Evolutionary conservation across 1,140 invertebrate genomes (phyloP).

Genomic region (Leptonema lineaticorne): DNA sequence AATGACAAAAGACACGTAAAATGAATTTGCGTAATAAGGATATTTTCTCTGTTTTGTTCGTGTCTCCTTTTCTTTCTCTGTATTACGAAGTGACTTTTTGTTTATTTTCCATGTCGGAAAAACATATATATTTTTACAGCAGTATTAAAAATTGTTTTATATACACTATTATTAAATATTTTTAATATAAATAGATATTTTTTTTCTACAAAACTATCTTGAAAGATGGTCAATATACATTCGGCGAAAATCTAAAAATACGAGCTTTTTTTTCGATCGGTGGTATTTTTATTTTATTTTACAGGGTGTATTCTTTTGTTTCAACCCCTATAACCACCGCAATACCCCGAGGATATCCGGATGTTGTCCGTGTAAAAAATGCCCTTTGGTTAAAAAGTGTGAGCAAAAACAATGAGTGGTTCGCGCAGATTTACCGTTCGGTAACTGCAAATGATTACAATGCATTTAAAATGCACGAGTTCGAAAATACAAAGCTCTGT

Average conservation of each 20-base stretch:
- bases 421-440: conserved; percentile 4
- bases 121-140: too few species aligned
- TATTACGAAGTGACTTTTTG: conserved; percentile 8
- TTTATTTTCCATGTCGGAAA: too few species aligned
- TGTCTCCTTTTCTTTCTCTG: background rate
- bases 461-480: too few species aligned
- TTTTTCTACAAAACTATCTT: too few species aligned
- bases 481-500: too few species aligned
- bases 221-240: too few species aligned
- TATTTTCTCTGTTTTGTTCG: background rate
- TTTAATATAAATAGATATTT: too few species aligned
- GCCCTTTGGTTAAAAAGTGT: background rate
- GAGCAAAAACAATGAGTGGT: background rate
- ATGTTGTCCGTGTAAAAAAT: background rate
- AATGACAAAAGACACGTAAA: conserved; percentile 22
- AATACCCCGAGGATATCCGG: background rate
- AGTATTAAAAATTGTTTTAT: too few species aligned
- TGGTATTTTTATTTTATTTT: background rate
- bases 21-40: conserved; percentile 26
- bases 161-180: too few species aligned
- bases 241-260: background rate
- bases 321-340: background rate
- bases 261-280: background rate
- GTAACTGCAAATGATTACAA: background rate
- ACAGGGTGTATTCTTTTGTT: background rate